Evolutionary conservation across 2,797 vertebrate species (phyloP).

Genomic region (Sebastes matsubarae): DNA sequence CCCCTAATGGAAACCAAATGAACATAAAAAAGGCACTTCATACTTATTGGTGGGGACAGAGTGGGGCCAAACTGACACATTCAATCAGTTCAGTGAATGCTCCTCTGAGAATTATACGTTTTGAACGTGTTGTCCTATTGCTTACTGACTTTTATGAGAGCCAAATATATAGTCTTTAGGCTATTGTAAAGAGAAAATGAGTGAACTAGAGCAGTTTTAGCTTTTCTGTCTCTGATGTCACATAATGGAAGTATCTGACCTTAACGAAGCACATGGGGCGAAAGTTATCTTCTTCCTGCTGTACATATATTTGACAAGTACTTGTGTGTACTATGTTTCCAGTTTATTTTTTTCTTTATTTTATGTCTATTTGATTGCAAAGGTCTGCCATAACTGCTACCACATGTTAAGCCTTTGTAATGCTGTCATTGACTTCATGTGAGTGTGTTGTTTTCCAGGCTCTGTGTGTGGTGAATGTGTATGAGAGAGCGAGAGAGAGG

Average conservation of each 20-base stretch:
- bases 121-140: conserved; percentile 30
- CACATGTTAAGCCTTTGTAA: conserved; percentile 68
- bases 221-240: not conserved
- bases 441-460: conserved; percentile 71
- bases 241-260: not conserved
- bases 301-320: conserved; percentile 21
- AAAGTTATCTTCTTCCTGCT: conserved; percentile 13
- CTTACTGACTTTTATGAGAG: conserved; percentile 38
- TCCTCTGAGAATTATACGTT: conserved; percentile 16
- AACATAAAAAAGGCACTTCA: conserved; percentile 24
- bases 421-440: conserved; percentile 60
- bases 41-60: conserved; percentile 20
- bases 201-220: not conserved
- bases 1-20: conserved; percentile 49
- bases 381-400: conserved; percentile 62
- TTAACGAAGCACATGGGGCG: not conserved
- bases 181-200: conserved; percentile 15
- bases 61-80: conserved; percentile 39
- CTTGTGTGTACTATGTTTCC: conserved; percentile 31
- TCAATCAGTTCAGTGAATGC: conserved; percentile 11
- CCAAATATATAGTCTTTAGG: conserved; percentile 21
- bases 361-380: conserved; percentile 58
- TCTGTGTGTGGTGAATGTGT: conserved; percentile 54
- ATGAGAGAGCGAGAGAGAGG: conserved; percentile 13
- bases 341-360: conserved; percentile 37